These are phyloP conservation scores for Nephrotoma appendiculata DNA, from an alignment of 2,888 invertebrate genomes.

Conservation along the genomic window DNA sequence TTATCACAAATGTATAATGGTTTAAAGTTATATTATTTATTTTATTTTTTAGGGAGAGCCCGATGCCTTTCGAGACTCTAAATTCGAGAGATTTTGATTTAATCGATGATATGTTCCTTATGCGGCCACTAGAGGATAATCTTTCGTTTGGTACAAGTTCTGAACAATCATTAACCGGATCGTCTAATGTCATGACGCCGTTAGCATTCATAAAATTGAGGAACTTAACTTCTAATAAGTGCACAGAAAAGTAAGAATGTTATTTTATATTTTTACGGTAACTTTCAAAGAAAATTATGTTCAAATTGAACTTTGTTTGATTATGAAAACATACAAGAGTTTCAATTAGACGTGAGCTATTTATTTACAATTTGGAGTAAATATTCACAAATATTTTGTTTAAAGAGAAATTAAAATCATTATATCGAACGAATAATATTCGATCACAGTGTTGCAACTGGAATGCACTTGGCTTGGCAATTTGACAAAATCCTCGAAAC, in stretches of 20 bases:
- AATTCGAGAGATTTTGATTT: neutral
- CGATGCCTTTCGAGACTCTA: neutral
- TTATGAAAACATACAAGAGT: too few relatives aligned
- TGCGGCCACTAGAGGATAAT: neutral
- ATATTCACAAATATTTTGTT: too few relatives aligned
- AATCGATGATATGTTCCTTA: neutral
- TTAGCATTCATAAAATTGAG: neutral
- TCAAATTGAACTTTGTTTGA: too few relatives aligned
- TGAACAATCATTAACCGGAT: neutral
- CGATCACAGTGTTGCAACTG: neutral
- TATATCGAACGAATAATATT: neutral
- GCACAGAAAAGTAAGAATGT: neutral
- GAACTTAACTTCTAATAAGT: neutral
- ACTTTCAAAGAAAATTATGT: too few relatives aligned
- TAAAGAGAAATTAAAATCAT: neutral
- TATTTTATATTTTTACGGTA: neutral
- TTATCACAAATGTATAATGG: too few relatives aligned
- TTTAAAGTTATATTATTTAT: too few relatives aligned
- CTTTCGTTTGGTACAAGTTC: neutral
- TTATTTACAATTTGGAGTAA: too few relatives aligned
- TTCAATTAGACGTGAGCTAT: too few relatives aligned
- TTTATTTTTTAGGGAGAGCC: neutral
- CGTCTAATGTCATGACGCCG: neutral
- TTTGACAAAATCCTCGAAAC: neutral
- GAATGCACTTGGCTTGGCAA: conserved; percentile 5